Evolutionary conservation across 2,797 vertebrate genomes (phyloP), one percentile per base, ranked within the genome.

Genomic region (Nasua narica): DNA sequence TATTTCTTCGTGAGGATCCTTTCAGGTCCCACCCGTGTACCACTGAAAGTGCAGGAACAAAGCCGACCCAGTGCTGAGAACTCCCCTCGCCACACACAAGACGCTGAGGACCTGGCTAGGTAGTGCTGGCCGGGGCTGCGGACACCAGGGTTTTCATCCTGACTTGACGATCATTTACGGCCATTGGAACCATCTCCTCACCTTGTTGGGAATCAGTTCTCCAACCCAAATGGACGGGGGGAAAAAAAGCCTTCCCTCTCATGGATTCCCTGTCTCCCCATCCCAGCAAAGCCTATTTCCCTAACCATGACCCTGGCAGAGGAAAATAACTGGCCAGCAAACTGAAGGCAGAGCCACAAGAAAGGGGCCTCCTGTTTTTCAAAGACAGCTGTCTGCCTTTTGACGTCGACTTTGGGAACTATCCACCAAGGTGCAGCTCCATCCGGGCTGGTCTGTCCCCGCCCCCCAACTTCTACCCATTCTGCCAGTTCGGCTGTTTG

Each of bases 401-500:
- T 14, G 23, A 70, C 29, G 23, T 46, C 58, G 76, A 5, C 82
- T 54, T 50, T 40, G 37, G 81, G 40, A 81, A 79, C n/a, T 74
- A 52, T 2, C 77, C 35, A 86, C 46, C 7, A n/a, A 74, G 21
- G 37, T 18, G 14, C 32, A 29, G 29, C 29, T 90, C 81, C 32
- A 32, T 13, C 40, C 37, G 4, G 14, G 60, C 19, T 18, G 52
- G 48, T 32, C 25, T 70, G 35, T 25, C 62, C 23, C 78, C 13
- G n/a, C 37, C 79, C 92, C 43, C 81, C 69, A 69, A 67, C 3
- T 52, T 65, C n/a, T 2, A 50, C 35, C 86, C 67, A 21, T 27
- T 10, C 18, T 3, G 9, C 27, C 60, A 3, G 25, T 25, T 74
- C 37, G 13, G 32, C 2, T 8, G 37, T 5, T 0, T 11, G 7